Conservation (phyloP, 2,113 vertebrate genomes). For the Corythaeola cristata region DNA sequence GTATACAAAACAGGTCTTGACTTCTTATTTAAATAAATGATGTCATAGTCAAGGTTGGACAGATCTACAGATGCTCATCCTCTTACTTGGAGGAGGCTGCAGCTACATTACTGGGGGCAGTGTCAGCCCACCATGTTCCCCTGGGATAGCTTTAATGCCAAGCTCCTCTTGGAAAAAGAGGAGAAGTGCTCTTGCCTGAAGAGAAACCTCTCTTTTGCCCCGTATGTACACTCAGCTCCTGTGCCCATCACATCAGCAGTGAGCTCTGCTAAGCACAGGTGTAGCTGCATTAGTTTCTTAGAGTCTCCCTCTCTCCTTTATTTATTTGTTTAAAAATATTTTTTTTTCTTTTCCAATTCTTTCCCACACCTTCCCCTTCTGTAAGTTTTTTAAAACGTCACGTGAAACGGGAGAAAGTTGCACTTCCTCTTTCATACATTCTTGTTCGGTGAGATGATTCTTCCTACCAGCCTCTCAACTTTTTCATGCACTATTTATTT, state of each 20-base stretch:
- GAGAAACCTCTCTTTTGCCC: neutral
- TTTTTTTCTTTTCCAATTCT: neutral
- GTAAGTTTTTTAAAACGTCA: neutral
- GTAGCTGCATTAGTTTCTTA: neutral
- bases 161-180: neutral
- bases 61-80: neutral
- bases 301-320: neutral
- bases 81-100: neutral
- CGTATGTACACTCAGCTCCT: accelerated
- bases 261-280: neutral
- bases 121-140: neutral
- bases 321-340: neutral
- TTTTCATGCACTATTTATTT: neutral
- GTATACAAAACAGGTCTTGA: neutral
- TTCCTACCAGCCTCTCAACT: neutral
- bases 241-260: neutral
- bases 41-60: neutral
- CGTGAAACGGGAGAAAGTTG: conserved; percentile 22
- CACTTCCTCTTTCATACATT: neutral
- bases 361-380: neutral
- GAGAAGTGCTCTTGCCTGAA: neutral
- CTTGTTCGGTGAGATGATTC: neutral
- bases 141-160: neutral
- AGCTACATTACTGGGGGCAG: neutral
- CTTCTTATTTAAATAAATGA: neutral